Evolutionary conservation across 2,797 vertebrate genomes (phyloP), one percentile per base, ranked within the genome.

Genomic region (Taenioides sp.): DNA sequence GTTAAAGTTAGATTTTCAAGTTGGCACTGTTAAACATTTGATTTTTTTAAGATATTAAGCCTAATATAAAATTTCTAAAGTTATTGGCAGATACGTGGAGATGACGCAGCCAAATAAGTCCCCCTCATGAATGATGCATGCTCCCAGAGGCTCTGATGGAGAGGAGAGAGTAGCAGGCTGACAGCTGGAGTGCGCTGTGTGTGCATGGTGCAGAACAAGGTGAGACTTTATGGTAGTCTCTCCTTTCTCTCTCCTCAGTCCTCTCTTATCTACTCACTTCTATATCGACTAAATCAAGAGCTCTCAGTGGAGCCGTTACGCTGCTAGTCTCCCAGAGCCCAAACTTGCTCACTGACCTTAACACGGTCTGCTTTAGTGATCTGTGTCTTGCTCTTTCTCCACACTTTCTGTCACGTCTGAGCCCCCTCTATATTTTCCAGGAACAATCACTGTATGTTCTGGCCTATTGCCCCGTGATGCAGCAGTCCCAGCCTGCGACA

Each of bases 401-500:
- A 25, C 57, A 59, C 67, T 64, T 75, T 57, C 54, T 80, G 69
- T 65, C 70, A 73, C 73, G 78, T 73, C 60, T 22, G 50, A 81
- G 75, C 69, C 68, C 71, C 9, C 82, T 92, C 78, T 82, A 80
- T 92, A 92, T 93, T 91, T 81, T 79, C 89, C 87, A 87, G 85
- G 88, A 93, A 92, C 91, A 92, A 92, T 93, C 88, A 92, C 84
- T 91, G 90, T 84, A 87, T 93, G 93, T 94, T 94, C 90, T 88
- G 40, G 86, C 75, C 92, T 89, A 88, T 78, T 92, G 92, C 91
- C 81, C 83, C 7, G 75, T 60, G 70, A 76, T 92, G 91, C 91
- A 72, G 88, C 93, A 94, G 92, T 93, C 92, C 88, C 82, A 88
- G 84, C 72, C 79, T 83, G 70, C 77, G 83, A 83, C 84, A 81